Conservation (phyloP, 2,113 vertebrate species). For the Cervus canadensis region DNA sequence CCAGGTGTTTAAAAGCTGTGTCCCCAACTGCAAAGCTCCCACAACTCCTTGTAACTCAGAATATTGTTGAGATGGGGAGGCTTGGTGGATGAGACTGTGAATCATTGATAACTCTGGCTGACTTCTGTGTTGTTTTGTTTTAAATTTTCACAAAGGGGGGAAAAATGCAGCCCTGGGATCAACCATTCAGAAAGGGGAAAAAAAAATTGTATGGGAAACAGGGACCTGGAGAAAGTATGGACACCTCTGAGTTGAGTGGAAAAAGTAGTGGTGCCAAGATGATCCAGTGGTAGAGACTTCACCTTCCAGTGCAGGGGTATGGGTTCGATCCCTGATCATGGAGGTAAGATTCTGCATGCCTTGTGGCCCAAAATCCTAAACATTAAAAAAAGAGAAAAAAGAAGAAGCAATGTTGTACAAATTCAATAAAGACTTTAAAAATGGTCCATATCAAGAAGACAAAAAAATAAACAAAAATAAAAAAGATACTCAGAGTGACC, state of each 20-base stretch:
- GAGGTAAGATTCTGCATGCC: not conserved
- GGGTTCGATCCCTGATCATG: fast-evolving
- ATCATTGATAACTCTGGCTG: not conserved
- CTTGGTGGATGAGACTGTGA: not conserved
- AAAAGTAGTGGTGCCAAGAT: not conserved
- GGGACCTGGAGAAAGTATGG: not conserved
- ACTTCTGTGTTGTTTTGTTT: not conserved
- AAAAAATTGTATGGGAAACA: not conserved
- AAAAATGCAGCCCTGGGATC: not conserved
- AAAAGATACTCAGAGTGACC: not conserved
- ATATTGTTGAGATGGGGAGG: too few relatives aligned
- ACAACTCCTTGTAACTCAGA: fast-evolving
- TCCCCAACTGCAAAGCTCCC: not conserved
- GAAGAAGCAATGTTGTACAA: not conserved
- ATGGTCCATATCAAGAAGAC: not conserved
- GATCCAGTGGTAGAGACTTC: not conserved
- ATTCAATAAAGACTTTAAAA: not conserved
- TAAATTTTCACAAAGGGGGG: not conserved
- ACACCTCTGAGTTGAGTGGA: not conserved
- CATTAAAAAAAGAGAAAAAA: not conserved
- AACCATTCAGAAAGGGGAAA: not conserved
- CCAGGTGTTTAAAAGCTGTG: not conserved
- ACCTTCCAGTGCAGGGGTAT: not conserved
- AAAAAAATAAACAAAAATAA: not conserved
- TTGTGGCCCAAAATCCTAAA: not conserved